A percentile compares a stretch with the other conserved stretches of the same genome.
Conservation (phyloP, 1,140 invertebrate genomes). For the Pogonus chalceus region DNA sequence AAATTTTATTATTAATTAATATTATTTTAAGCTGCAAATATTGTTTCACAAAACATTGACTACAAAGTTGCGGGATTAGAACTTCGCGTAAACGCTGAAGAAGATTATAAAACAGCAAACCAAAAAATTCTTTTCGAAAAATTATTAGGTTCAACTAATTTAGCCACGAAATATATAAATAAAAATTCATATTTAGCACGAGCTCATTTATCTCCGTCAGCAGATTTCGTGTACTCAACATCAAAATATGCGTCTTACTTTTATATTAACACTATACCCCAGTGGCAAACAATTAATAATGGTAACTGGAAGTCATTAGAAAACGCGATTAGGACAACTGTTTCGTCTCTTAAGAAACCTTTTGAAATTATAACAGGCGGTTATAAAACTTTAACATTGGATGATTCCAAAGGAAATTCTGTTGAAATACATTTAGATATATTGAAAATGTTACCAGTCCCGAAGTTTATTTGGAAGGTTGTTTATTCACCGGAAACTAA, state of each 20-base stretch:
- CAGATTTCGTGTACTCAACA: slow-evolving; percentile 39
- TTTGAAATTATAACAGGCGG: slow-evolving; percentile 37
- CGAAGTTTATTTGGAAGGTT: slow-evolving; percentile 40
- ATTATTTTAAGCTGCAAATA: no score
- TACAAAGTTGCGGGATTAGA: slow-evolving; percentile 23
- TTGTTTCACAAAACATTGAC: slow-evolving; percentile 1
- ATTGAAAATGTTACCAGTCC: slow-evolving; percentile 31
- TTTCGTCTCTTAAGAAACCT: slow-evolving; percentile 17
- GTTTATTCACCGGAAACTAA: slow-evolving; percentile 27
- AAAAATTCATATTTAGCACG: slow-evolving; percentile 33
- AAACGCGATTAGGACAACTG: slow-evolving; percentile 27
- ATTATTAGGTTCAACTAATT: slow-evolving; percentile 25
- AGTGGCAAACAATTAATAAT: slow-evolving; percentile 41
- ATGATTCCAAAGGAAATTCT: slow-evolving; percentile 17
- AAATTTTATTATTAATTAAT: no score
- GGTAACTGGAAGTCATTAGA: slow-evolving; percentile 42
- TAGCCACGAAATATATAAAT: slow-evolving; percentile 31
- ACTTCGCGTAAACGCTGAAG: slow-evolving; percentile 13
- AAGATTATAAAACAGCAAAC: slow-evolving; percentile 24
- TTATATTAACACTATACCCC: slow-evolving; percentile 43
- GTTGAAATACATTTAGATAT: slow-evolving; percentile 33
- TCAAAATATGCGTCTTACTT: slow-evolving; percentile 42
- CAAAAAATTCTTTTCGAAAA: slow-evolving; percentile 30
- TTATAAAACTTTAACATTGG: slow-evolving; percentile 29
- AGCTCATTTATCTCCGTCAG: slow-evolving; percentile 43